Evolutionary conservation across 2,797 vertebrate species (phyloP).

Genomic region (Acanthurus lineatus): DNA sequence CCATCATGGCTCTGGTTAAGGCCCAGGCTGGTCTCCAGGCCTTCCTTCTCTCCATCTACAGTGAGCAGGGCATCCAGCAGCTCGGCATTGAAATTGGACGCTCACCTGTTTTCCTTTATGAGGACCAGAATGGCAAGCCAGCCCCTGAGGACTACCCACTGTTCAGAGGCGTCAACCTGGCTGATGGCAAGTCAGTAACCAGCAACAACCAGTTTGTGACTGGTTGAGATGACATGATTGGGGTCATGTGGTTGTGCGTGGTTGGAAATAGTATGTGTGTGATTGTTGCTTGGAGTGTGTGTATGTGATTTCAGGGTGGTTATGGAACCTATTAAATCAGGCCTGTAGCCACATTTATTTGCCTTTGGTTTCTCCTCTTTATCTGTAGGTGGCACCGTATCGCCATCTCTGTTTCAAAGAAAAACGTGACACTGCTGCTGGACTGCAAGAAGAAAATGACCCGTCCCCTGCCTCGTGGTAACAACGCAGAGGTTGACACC

Average conservation of each 20-base stretch:
- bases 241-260: slow-evolving; percentile 29
- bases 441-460: slow-evolving; percentile 93
- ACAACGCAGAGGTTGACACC: slow-evolving; percentile 88
- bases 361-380: slow-evolving; percentile 40
- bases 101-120: slow-evolving; percentile 92
- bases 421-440: slow-evolving; percentile 91
- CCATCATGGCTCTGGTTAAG: slow-evolving; percentile 91
- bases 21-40: slow-evolving; percentile 89
- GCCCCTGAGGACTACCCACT: slow-evolving; percentile 90
- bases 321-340: neutral
- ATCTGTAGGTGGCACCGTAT: slow-evolving; percentile 92
- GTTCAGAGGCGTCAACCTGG: slow-evolving; percentile 91
- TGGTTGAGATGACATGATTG: slow-evolving; percentile 57
- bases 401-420: slow-evolving; percentile 91
- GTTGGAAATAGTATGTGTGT: slow-evolving; percentile 11
- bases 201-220: slow-evolving; percentile 64
- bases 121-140: slow-evolving; percentile 91
- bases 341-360: slow-evolving; percentile 49
- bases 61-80: slow-evolving; percentile 90
- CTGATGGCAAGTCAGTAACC: slow-evolving; percentile 91
- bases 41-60: slow-evolving; percentile 93
- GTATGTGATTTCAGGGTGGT: neutral
- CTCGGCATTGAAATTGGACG: slow-evolving; percentile 92
- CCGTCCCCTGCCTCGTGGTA: slow-evolving; percentile 86
- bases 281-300: neutral